Percentiles rank a stretch among this genome's conserved stretches.
phyloP scores from a whole-genome alignment of 2,888 invertebrate genomes.

The Crocallis elinguaria region DNA sequence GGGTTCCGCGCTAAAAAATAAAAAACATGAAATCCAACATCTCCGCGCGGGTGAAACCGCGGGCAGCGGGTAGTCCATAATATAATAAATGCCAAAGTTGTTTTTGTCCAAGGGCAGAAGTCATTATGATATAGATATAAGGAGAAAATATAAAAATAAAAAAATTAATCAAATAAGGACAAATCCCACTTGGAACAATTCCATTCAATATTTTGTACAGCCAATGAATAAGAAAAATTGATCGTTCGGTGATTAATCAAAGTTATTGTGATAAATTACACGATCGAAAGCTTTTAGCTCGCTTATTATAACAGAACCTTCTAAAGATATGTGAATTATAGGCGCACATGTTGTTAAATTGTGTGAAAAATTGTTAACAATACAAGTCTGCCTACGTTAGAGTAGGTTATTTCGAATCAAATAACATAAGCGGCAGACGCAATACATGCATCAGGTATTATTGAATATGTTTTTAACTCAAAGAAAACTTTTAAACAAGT shows the following conservation, averaged over 20 bases:
- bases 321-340: conserved; percentile 10
- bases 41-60: too few relatives aligned
- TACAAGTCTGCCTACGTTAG: not conserved
- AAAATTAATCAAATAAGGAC: not conserved
- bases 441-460: too few relatives aligned
- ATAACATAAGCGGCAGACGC: too few relatives aligned
- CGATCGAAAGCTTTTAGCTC: conserved; percentile 52
- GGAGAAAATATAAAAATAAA: not conserved
- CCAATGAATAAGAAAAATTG: conserved; percentile 47
- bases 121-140: too few relatives aligned
- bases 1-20: too few relatives aligned
- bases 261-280: conserved; percentile 56
- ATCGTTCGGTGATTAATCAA: conserved; percentile 54
- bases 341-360: conserved; percentile 3
- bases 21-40: too few relatives aligned
- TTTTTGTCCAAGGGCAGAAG: too few relatives aligned
- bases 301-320: conserved; percentile 14
- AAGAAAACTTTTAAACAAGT: too few relatives aligned
- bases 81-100: too few relatives aligned
- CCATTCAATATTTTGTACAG: conserved; percentile 44
- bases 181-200: conserved; percentile 30
- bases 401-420: not conserved
- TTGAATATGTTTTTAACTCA: too few relatives aligned
- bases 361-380: conserved; percentile 3
- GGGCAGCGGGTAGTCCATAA: too few relatives aligned